These are phyloP conservation scores for Drosophila yooni DNA, from an alignment of 2,888 invertebrate genomes.

Conservation along the genomic window DNA sequence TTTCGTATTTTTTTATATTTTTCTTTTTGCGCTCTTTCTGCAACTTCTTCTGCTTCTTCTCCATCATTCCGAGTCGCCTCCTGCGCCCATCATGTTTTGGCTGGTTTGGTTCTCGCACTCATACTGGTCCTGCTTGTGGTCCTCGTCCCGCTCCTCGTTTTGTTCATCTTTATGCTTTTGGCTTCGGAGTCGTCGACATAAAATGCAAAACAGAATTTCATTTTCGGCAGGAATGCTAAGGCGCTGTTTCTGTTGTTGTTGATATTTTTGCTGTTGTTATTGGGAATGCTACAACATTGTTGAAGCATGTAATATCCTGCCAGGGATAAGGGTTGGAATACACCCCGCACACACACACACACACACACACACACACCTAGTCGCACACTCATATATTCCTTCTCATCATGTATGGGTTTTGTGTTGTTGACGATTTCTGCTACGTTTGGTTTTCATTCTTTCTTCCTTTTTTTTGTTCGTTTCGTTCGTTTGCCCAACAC, in stretches of 20 bases:
- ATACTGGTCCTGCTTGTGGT: constrained; percentile 21
- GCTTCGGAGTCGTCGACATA: constrained; percentile 77
- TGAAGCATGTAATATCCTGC: constrained; percentile 81
- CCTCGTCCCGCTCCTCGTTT: constrained; percentile 16
- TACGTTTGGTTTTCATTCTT: constrained; percentile 67
- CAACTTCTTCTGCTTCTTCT: constrained; percentile 37
- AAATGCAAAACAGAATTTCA: constrained; percentile 81
- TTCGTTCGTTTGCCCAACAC: constrained; percentile 30
- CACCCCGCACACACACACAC: constrained; percentile 52
- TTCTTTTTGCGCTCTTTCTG: constrained; percentile 53
- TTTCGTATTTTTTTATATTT: constrained; percentile 40
- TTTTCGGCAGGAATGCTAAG: constrained; percentile 78
- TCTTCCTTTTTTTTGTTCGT: constrained; percentile 36
- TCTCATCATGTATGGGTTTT: constrained; percentile 47
- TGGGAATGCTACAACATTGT: constrained; percentile 82
- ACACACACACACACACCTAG: constrained; percentile 14
- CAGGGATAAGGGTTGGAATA: constrained; percentile 78
- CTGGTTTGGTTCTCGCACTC: constrained; percentile 41
- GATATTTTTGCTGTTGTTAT: constrained; percentile 65
- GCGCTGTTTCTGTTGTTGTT: constrained; percentile 38
- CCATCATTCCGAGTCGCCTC: constrained; percentile 48
- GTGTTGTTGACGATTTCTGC: constrained; percentile 79
- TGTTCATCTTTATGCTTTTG: constrained; percentile 60
- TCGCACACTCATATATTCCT: constrained; percentile 19
- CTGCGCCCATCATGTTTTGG: constrained; percentile 59